Evolutionary conservation across 2,113 vertebrate genomes (phyloP), one percentile per base, ranked within the genome.

Genomic region (Pseudorasbora parva): DNA sequence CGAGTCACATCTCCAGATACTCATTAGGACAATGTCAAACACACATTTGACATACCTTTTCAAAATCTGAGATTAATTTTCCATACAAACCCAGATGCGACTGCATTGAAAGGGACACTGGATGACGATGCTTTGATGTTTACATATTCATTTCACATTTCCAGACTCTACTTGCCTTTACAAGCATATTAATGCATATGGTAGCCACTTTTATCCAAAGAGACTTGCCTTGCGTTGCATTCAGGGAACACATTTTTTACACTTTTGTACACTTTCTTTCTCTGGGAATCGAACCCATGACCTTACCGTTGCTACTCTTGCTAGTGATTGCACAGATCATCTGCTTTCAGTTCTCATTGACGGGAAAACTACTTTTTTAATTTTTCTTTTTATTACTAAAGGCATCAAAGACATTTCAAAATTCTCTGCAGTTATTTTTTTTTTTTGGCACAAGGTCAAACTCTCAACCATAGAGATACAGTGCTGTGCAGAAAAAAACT

Each of bases 21-120:
- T 76, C 49, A 56, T 77, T 25, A 43, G n/a, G 12, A 37, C 54
- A 59, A 23, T 59, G 33, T 77, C 75, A 77, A 77, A 43, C 47
- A 75, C n/a, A 43, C 25, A 57, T 56, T 57, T 56, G 30, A 57
- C 0, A 2, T 41, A 12, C 9, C 19, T 8, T 56, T 75, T 75
- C 17, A 56, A 33, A 75, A 30, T 10, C 0, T 56, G 10, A n/a
- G 0, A 37, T 14, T 1, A n/a, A 75, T 54, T 43, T 77, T 59
- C 30, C 0, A 43, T 41, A 43, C 2, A 23, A 77, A 43, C n/a
- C 19, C 5, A 43, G 12, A 60, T n/a, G 15, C 27, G 12, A 5
- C 64, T 68, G 64, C 8, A 11, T 5, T 74, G 15, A 54, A 51
- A 37, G 21, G 23, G 10, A 10, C 27, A 6, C 6, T 7, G 19